Base-by-base conservation (phyloP, 2,888 invertebrate genomes). In the Leptopilina myrica region DNA sequence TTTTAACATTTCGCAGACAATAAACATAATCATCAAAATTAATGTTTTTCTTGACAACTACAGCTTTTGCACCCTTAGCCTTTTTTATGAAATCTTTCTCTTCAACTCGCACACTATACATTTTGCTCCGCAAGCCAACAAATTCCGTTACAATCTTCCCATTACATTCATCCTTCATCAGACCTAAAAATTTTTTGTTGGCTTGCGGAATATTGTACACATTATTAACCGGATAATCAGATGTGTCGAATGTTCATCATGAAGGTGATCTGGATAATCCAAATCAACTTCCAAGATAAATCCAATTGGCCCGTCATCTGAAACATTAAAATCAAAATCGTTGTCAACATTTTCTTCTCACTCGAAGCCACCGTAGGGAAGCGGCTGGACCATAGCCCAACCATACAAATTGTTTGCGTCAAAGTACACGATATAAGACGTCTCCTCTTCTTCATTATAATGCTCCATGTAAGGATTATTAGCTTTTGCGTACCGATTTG, bases 401-500 rank as follows among this genome's bases (percentile, higher is more conserved):
- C 76, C 80, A 5, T 76, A 77, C 40, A 73, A 0, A 33, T 80
- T 78, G 20, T 77, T 80, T 4, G 65, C 59, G 40, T 79, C 73
- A 33, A 33, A 76, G n/a, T 79, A 53, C 5, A 69, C 53, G 9
- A 53, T 62, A 64, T 43, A 43, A n/a, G n/a, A 43, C 43, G 43
- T 43, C 8, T 43, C 43, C 43, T 43, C 43, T 0, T 8, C 6
- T 43, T 43, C 43, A 14, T 5, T n/a, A 1, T 56, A 69, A 15
- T 7, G n/a, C 9, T 7, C 7, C 62, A 66, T 65, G 66, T 66
- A 78, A 2, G 0, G 14, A 59, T 77, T 80, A 43, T 77, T 80
- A 7, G 85, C 86, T n/a, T 73, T 67, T 0, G 84, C 83, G 73
- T 87, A 83, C 11, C 86, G 64, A 33, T 84, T 84, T 4, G 85